phyloP scores from a whole-genome alignment of 2,888 invertebrate species.

The Rhopalosiphum nymphaeae region DNA sequence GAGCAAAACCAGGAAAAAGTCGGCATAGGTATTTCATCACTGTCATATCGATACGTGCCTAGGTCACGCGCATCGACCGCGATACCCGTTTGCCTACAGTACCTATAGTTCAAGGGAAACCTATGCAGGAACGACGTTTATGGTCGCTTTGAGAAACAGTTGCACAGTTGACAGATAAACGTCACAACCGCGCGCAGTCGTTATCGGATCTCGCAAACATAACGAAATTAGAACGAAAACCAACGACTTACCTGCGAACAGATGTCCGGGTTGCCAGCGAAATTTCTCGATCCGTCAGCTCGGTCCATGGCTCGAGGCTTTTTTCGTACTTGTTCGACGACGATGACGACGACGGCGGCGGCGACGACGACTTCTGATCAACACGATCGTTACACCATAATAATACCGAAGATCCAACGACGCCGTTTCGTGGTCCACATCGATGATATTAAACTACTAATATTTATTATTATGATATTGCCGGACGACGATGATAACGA shows the following conservation, averaged over 20 bases:
- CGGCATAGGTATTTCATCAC: background rate
- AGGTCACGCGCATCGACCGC: background rate
- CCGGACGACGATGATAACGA: slow-evolving; percentile 31
- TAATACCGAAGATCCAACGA: background rate
- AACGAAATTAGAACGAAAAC: background rate
- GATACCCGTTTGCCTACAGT: background rate
- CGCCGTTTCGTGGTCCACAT: slow-evolving; percentile 40
- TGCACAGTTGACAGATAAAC: background rate
- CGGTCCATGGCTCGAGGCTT: slow-evolving; percentile 35
- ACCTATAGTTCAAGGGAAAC: slow-evolving; percentile 48
- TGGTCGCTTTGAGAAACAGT: background rate
- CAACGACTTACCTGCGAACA: slow-evolving; percentile 44
- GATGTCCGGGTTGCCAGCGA: slow-evolving; percentile 61
- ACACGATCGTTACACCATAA: background rate
- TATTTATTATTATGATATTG: background rate
- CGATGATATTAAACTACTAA: background rate
- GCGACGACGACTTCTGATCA: background rate
- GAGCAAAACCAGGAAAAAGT: slow-evolving; percentile 24
- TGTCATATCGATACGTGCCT: background rate
- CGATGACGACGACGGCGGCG: background rate
- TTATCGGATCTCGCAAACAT: background rate
- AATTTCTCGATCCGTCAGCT: slow-evolving; percentile 40
- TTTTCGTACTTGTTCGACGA: background rate
- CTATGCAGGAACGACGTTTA: background rate
- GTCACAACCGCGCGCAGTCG: background rate